Percentiles rank a stretch among this genome's conserved stretches.
Evolutionary conservation across 2,888 invertebrate species (phyloP).

Genomic region (Bruchidius siliquastri): DNA sequence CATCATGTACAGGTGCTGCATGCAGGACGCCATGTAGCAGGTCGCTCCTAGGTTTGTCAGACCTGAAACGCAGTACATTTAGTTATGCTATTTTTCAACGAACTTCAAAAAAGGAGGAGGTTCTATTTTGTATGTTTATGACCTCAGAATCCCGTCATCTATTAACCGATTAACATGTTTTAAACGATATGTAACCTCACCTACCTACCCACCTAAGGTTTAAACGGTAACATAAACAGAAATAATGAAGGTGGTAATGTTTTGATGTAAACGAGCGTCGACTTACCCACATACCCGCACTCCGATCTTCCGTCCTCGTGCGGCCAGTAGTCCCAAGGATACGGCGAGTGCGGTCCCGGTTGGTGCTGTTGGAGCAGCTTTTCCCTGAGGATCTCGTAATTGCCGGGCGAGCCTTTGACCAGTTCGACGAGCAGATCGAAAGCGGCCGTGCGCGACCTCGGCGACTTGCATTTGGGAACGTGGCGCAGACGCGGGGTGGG

Average conservation of each 20-base stretch:
- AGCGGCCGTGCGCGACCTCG: conserved; percentile 81
- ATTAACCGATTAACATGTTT: too few species aligned
- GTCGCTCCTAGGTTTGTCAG: conserved; percentile 93
- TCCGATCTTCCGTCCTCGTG: conserved; percentile 91
- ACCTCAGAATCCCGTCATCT: background rate
- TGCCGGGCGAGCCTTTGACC: conserved; percentile 77
- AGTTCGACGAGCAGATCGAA: conserved; percentile 88
- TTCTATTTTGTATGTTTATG: too few species aligned
- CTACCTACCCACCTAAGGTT: too few species aligned
- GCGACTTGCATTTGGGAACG: conserved; percentile 90
- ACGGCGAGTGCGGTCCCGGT: conserved; percentile 75
- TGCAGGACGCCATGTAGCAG: conserved; percentile 96
- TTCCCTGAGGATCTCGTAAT: conserved; percentile 78
- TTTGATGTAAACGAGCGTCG: too few species aligned
- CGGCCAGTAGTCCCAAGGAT: conserved; percentile 98
- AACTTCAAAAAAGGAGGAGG: too few species aligned
- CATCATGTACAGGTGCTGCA: conserved; percentile 97
- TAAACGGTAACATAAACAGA: too few species aligned
- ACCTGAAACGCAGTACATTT: too few species aligned
- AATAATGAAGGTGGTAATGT: too few species aligned
- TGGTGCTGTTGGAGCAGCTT: conserved; percentile 83
- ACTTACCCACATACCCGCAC: conserved; percentile 74
- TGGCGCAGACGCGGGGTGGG: conserved; percentile 81
- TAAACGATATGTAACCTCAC: too few species aligned
- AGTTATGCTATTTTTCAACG: too few species aligned